A percentile compares a stretch with the other conserved stretches of the same genome.
These are phyloP conservation scores for Thaumatotibia leucotreta DNA, from an alignment of 1,140 invertebrate genomes.

Conservation along the genomic window DNA sequence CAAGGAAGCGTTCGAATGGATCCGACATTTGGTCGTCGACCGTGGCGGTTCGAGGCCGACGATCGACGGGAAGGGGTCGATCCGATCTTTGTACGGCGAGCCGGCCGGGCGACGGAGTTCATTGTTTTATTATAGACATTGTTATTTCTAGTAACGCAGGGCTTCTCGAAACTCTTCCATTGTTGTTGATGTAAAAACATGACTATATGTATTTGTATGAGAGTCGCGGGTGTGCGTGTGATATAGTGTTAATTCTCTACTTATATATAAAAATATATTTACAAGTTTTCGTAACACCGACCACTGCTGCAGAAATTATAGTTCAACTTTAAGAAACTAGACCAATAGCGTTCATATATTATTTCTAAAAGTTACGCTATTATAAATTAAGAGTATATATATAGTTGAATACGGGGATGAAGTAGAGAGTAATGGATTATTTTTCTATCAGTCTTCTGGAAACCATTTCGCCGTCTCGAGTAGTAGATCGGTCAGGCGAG, in stretches of 20 bases:
- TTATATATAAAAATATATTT: constrained; percentile 17
- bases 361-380: constrained; percentile 21
- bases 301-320: constrained; percentile 19
- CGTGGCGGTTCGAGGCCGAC: background rate
- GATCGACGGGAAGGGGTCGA: background rate
- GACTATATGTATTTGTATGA: constrained; percentile 31
- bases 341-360: constrained; percentile 5
- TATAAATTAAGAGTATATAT: constrained; percentile 44
- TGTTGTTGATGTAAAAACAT: constrained; percentile 42
- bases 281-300: constrained; percentile 22
- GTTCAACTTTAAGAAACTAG: background rate
- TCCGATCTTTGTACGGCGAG: background rate
- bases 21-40: background rate
- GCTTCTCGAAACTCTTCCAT: constrained; percentile 67
- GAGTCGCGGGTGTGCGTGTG: constrained; percentile 30
- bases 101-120: constrained; percentile 19
- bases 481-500: too few relatives aligned
- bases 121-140: constrained; percentile 26
- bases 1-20: background rate
- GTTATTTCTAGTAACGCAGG: constrained; percentile 37
- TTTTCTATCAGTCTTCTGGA: constrained; percentile 53
- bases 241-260: constrained; percentile 21
- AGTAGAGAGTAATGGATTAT: constrained; percentile 48
- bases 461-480: constrained; percentile 29
- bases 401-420: constrained; percentile 36